These are phyloP conservation scores for Protobothrops flavoviridis DNA, from an alignment of 2,113 vertebrate genomes.

Conservation along the genomic window DNA sequence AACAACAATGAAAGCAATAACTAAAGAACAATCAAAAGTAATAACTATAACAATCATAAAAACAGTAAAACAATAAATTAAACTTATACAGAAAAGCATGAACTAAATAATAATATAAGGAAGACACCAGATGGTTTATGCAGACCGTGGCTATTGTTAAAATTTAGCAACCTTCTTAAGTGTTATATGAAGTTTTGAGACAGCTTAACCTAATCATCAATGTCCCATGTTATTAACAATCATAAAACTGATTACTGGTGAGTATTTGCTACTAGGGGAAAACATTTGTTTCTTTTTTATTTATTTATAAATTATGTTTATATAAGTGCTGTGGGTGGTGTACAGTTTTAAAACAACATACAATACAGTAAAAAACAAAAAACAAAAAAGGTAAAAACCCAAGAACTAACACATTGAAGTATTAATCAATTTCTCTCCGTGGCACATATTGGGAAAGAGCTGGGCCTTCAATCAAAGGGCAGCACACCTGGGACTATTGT, in stretches of 20 bases:
- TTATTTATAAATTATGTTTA: not conserved
- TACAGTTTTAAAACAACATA: not conserved
- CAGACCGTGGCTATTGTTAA: not conserved
- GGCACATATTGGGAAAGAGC: not conserved
- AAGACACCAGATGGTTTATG: not conserved
- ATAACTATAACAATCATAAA: not conserved
- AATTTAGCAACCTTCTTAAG: not conserved
- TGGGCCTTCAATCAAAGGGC: not conserved
- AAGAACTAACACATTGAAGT: not conserved
- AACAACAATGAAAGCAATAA: not conserved
- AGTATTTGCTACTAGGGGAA: not conserved
- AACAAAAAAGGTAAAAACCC: not conserved
- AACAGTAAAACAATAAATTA: not conserved
- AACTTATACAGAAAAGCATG: not conserved
- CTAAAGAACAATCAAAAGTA: not conserved
- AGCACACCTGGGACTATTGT: not conserved
- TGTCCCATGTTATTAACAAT: not conserved
- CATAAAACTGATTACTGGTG: not conserved
- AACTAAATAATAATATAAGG: not conserved
- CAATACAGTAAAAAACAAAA: not conserved
- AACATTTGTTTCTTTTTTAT: not conserved
- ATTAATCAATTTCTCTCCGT: not conserved
- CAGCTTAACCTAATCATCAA: not conserved
- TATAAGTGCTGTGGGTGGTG: not conserved
- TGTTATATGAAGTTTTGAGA: not conserved